These are phyloP conservation scores for Lordiphosa fenestrarum DNA, from an alignment of 2,888 invertebrate species.

Conservation along the genomic window DNA sequence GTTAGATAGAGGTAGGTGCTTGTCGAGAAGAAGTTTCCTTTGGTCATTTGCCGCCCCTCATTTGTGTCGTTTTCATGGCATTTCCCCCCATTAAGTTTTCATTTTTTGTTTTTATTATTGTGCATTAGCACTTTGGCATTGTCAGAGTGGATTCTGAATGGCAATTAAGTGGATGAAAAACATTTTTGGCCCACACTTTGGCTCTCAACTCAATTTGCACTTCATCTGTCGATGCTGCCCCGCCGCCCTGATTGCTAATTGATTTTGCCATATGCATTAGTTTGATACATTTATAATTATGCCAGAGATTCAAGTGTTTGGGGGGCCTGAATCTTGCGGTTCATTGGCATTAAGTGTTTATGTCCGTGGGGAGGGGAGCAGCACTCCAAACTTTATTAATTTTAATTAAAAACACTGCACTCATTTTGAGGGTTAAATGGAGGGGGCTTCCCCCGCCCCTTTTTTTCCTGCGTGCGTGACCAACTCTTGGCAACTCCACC, in stretches of 20 bases:
- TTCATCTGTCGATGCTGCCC: conserved; percentile 46
- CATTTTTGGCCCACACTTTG: conserved; percentile 33
- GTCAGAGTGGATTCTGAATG: conserved; percentile 51
- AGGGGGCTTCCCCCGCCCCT: conserved; percentile 6
- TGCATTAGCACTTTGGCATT: conserved; percentile 42
- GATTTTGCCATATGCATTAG: conserved; percentile 65
- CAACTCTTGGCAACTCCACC: conserved; percentile 40
- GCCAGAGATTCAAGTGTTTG: conserved; percentile 43
- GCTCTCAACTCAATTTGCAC: conserved; percentile 61
- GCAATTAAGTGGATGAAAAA: conserved; percentile 61
- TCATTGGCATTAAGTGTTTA: conserved; percentile 44
- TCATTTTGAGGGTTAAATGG: conserved; percentile 67
- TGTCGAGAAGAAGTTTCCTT: no score
- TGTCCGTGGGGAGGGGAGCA: neutral
- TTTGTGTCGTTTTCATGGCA: conserved; percentile 17
- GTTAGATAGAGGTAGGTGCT: no score
- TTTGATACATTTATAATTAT: conserved; percentile 66
- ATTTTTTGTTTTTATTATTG: conserved; percentile 20
- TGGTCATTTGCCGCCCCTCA: no score
- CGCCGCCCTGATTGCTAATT: conserved; percentile 56
- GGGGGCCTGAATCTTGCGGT: conserved; percentile 30
- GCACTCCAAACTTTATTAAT: conserved; percentile 71
- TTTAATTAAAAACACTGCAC: conserved; percentile 72
- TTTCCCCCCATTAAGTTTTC: conserved; percentile 18
- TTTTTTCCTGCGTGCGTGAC: conserved; percentile 41